These are phyloP conservation scores for Drosophila nigritarsus DNA, from an alignment of 2,888 invertebrate genomes.

Conservation along the genomic window DNA sequence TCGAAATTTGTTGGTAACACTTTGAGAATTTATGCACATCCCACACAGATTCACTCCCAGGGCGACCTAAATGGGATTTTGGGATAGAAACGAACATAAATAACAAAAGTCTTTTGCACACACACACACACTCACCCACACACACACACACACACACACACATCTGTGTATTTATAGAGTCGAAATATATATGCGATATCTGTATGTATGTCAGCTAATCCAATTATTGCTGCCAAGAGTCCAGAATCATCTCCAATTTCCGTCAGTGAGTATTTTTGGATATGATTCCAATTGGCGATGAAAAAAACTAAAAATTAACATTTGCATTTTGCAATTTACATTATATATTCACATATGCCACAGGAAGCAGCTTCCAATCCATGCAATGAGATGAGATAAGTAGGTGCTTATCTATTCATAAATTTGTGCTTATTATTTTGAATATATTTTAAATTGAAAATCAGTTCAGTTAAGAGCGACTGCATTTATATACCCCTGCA, in stretches of 20 bases:
- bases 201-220: neutral
- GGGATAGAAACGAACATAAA: constrained; percentile 27
- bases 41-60: constrained; percentile 41
- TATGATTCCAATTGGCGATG: neutral
- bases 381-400: neutral
- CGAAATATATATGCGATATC: constrained; percentile 3
- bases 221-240: constrained; percentile 6
- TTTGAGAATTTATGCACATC: constrained; percentile 49
- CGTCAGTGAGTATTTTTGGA: neutral
- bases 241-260: neutral
- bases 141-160: too few species aligned
- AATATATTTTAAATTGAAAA: neutral
- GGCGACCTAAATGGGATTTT: constrained; percentile 29
- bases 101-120: constrained; percentile 15
- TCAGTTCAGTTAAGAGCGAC: neutral
- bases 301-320: neutral
- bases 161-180: constrained; percentile 25
- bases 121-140: neutral
- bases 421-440: neutral
- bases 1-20: constrained; percentile 39
- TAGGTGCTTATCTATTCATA: neutral
- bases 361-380: neutral
- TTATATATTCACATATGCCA: neutral
- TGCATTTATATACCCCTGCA: too few species aligned
- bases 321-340: neutral